phyloP scores from a whole-genome alignment of 2,888 invertebrate species.

The Amiota minor region DNA sequence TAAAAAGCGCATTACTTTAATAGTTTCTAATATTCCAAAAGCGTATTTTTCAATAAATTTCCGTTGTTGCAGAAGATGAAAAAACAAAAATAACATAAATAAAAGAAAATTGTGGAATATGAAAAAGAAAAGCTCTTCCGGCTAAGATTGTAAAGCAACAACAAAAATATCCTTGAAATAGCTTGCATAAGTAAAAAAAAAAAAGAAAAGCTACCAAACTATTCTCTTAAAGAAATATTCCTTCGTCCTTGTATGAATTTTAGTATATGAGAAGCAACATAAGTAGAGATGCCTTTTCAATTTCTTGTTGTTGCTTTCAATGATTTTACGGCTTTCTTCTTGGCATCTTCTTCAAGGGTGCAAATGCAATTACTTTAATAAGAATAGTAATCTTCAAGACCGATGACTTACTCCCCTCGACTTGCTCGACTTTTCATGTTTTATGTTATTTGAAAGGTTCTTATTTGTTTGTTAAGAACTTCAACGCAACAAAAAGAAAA shows the following conservation, averaged over 20 bases:
- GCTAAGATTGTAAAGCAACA: not conserved
- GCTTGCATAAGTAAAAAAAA: not conserved
- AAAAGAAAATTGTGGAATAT: not conserved
- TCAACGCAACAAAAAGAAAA: too few species aligned
- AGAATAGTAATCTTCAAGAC: not conserved
- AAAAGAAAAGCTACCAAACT: not conserved
- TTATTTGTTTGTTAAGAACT: not conserved
- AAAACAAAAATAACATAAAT: not conserved
- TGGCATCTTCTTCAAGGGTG: constrained; percentile 7
- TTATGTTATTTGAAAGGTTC: not conserved
- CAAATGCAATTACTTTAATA: constrained; percentile 22
- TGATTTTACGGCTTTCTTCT: not conserved
- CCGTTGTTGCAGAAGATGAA: not conserved
- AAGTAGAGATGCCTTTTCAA: too few species aligned
- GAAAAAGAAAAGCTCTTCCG: not conserved
- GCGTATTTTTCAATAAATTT: not conserved
- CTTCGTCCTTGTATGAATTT: too few species aligned
- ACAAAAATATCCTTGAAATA: too few species aligned
- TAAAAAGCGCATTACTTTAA: constrained; percentile 21
- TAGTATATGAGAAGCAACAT: too few species aligned
- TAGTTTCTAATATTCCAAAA: constrained; percentile 8
- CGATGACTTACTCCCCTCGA: too few species aligned
- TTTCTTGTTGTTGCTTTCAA: constrained; percentile 1
- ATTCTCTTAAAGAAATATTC: not conserved
- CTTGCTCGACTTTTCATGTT: not conserved